Evolutionary conservation across 2,888 invertebrate species (phyloP).

Genomic region (Copidosoma aretas): DNA sequence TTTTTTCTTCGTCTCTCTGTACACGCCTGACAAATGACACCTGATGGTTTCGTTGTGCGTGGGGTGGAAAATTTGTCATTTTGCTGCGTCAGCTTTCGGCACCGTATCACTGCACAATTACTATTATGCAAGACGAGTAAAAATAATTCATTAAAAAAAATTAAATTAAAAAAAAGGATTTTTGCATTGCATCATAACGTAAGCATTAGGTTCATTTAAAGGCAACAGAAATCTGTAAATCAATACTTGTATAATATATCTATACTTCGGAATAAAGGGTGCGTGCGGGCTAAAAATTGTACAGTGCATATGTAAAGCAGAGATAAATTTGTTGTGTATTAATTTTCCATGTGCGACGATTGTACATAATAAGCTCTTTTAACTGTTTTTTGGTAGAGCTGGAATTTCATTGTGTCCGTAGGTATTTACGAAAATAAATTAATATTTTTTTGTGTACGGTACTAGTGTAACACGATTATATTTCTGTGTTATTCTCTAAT

Average conservation of each 20-base stretch:
- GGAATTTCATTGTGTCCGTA: background rate
- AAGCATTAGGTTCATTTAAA: background rate
- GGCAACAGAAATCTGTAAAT: background rate
- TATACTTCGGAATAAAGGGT: constrained; percentile 11
- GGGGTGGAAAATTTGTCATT: no score
- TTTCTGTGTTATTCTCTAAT: no score
- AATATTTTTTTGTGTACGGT: no score
- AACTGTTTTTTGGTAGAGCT: background rate
- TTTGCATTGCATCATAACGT: background rate
- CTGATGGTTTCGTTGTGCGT: constrained; percentile 4
- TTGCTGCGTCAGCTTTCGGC: no score
- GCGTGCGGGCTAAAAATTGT: constrained; percentile 11
- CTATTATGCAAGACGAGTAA: background rate
- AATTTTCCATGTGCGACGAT: constrained; percentile 5
- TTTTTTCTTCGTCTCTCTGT: background rate
- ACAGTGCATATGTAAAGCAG: constrained; percentile 2
- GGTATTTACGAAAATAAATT: no score
- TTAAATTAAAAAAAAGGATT: no score
- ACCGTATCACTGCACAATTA: no score
- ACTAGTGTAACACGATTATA: no score
- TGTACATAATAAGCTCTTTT: constrained; percentile 30
- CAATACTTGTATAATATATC: background rate
- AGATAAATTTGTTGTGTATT: constrained; percentile 6
- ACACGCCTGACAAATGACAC: constrained; percentile 1
- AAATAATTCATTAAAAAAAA: background rate